Evolutionary conservation across 2,888 invertebrate species (phyloP), one percentile per base, ranked within the genome.

Genomic region (Eupeodes luniger): DNA sequence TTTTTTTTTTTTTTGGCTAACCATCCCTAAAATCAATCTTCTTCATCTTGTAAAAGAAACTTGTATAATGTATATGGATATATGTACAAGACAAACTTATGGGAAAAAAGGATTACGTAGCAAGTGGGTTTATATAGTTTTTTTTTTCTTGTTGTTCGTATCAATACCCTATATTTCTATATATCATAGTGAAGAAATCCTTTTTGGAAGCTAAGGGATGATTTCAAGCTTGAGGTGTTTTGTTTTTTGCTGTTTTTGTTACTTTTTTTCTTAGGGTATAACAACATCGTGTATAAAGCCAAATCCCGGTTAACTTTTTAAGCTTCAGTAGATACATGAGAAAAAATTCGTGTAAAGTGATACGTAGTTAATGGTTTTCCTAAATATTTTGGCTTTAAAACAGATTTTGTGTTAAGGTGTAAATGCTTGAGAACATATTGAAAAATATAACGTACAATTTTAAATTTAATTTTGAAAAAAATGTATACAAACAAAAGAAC

Each of bases 11-110:
- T 14, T 53, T n/a, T 5, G n/a, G n/a, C 7, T 62, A 44, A 62
- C 61, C 40, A 62, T 12, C 16, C 40, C 5, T 62, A 11, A 62
- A 62, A 62, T 62, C 62, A 62, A 62, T 44, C 62, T 62, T 62
- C 40, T 44, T 62, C 62, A 62, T 40, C 12, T 44, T 36, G 40
- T 53, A 0, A 40, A 4, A 16, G n/a, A 34, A 62, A 44, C 62
- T 62, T 44, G 11, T 62, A 16, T 40, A 11, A 40, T 40, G 40
- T 40, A 7, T 40, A 40, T 40, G 40, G 40, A 40, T 40, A 9
- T 5, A 19, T 19, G 19, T 19, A 9, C 40, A 5, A 40, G 16
- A 62, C 12, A 44, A 62, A 62, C 11, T 44, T 40, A 62, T 11
- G 62, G 11, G 16, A 36, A 62, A 62, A 16, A 40, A 16, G 40